These are phyloP conservation scores for Philotrypesis tridentata DNA, from an alignment of 1,140 invertebrate genomes.

Conservation along the genomic window DNA sequence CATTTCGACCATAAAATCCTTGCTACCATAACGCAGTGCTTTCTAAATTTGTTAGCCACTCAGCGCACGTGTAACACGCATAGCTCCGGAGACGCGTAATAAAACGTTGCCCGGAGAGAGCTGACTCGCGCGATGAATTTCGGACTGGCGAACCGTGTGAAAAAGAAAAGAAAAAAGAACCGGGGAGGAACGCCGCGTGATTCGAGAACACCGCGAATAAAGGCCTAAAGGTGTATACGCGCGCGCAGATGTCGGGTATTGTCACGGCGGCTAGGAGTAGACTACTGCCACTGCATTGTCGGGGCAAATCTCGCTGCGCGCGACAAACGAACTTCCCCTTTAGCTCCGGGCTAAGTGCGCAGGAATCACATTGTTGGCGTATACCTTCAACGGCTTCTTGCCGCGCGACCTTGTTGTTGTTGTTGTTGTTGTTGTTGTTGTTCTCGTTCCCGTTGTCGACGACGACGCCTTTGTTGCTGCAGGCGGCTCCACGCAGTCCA, in stretches of 20 bases:
- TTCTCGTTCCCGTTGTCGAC: too few species aligned
- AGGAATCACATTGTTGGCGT: background rate
- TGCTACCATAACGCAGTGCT: background rate
- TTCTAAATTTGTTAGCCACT: conserved; percentile 5
- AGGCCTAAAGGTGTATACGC: too few species aligned
- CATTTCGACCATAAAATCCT: background rate
- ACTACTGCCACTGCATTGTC: background rate
- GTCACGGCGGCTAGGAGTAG: too few species aligned
- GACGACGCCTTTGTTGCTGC: too few species aligned
- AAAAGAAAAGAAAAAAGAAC: too few species aligned
- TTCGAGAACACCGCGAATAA: too few species aligned
- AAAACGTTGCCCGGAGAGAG: background rate
- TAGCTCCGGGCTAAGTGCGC: background rate
- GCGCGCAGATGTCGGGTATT: too few species aligned
- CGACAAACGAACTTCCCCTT: background rate
- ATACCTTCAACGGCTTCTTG: background rate
- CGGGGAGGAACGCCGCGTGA: too few species aligned
- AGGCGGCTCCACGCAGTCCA: too few species aligned
- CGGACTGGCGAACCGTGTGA: too few species aligned
- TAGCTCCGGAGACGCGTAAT: background rate
- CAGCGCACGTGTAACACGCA: background rate
- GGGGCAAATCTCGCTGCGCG: background rate
- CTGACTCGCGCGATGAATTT: background rate
- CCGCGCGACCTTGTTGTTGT: background rate
- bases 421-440: background rate